Evolutionary conservation across 2,797 vertebrate species (phyloP).

Genomic region (Epinephelus coioides): DNA sequence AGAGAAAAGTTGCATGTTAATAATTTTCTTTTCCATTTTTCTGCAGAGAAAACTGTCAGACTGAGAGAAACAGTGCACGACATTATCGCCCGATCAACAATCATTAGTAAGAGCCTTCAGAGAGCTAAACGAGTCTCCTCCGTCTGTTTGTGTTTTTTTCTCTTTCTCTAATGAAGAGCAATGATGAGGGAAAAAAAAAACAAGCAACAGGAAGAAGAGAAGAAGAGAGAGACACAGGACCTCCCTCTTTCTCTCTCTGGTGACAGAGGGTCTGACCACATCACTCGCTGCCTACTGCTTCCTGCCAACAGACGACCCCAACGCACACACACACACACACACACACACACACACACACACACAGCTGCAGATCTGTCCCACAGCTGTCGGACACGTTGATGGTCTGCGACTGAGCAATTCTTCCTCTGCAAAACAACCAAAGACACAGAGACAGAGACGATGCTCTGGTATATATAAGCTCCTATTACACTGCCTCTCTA

Average conservation of each 20-base stretch:
- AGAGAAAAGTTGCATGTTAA: not conserved
- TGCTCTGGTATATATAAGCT: too few species aligned
- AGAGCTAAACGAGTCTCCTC: slow-evolving; percentile 16
- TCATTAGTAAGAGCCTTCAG: slow-evolving; percentile 23
- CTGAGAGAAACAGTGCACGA: not conserved
- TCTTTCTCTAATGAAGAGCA: slow-evolving; percentile 63
- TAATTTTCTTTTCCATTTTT: not conserved
- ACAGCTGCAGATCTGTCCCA: slow-evolving; percentile 83
- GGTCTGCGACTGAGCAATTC: slow-evolving; percentile 57
- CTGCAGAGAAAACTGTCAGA: not conserved
- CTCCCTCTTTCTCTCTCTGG: slow-evolving; percentile 84
- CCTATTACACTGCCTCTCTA: too few species aligned
- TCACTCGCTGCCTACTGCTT: slow-evolving; percentile 92
- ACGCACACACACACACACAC: slow-evolving; percentile 65
- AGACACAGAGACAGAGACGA: slow-evolving; percentile 10
- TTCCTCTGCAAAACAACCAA: slow-evolving; percentile 64
- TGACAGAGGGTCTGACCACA: slow-evolving; percentile 94
- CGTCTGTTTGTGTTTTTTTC: slow-evolving; percentile 21
- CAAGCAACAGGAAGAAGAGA: slow-evolving; percentile 70
- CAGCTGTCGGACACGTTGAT: slow-evolving; percentile 83
- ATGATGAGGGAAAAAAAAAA: slow-evolving; percentile 70
- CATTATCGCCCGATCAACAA: not conserved
- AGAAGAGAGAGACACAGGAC: slow-evolving; percentile 40
- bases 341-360: slow-evolving; percentile 55
- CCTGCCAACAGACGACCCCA: slow-evolving; percentile 85